Percentiles rank a stretch among this genome's conserved stretches.
These are phyloP conservation scores for Lasius fuliginosus DNA, from an alignment of 2,888 invertebrate genomes.

Conservation along the genomic window DNA sequence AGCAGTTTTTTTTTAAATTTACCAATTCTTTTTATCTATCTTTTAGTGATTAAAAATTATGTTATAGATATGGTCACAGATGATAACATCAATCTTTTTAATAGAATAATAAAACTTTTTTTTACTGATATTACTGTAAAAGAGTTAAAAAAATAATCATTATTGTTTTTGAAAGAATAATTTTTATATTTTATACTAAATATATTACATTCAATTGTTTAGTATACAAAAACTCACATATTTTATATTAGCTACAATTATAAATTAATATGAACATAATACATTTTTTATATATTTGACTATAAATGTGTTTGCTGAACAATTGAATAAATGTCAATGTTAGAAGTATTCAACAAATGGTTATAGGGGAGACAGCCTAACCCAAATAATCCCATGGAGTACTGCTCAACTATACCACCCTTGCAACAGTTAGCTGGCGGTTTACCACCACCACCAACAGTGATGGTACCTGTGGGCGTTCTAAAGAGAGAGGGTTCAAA, in stretches of 20 bases:
- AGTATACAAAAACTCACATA: not conserved
- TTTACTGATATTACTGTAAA: not conserved
- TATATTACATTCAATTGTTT: not conserved
- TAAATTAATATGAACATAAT: not conserved
- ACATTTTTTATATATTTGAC: not conserved
- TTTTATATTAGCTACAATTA: not conserved
- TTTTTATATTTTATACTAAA: too few relatives aligned
- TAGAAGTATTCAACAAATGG: conserved; percentile 86
- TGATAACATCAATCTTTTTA: not conserved
- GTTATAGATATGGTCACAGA: not conserved
- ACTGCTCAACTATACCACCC: conserved; percentile 94
- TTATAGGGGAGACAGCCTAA: conserved; percentile 89
- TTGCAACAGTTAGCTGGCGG: conserved; percentile 90
- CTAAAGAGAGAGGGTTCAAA: conserved; percentile 90
- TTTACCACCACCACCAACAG: conserved; percentile 89
- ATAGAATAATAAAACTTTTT: not conserved
- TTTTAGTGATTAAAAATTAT: not conserved
- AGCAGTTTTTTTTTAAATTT: not conserved
- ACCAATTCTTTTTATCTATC: not conserved
- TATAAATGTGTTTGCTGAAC: conserved; percentile 67
- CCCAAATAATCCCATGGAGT: conserved; percentile 95
- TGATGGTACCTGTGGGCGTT: conserved; percentile 95
- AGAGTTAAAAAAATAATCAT: not conserved
- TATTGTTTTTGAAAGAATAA: too few relatives aligned
- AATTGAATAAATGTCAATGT: conserved; percentile 74